Evolutionary conservation across 2,113 vertebrate genomes (phyloP), one percentile per base, ranked within the genome.

Genomic region (Microtus montanus): DNA sequence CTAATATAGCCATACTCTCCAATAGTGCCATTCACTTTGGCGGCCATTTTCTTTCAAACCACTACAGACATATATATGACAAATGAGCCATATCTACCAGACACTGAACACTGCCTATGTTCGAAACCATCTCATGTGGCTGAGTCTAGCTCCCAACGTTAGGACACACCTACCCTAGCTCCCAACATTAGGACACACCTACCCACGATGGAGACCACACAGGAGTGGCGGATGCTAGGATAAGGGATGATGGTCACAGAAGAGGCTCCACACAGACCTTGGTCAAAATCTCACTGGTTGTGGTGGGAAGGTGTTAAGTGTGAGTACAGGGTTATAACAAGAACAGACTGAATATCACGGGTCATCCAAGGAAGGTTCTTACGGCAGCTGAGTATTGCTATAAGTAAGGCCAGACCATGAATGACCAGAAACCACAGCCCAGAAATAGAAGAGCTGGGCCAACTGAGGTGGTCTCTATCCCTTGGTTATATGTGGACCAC

Each of bases 211-310:
- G 8, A 19, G 33, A 20, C 24, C 54, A 38, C 7, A 11, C 22
- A 4, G 24, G 35, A 66, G 22, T 26, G 20, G 6, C 2, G 26
- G 24, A 28, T 13, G 0, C 10, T 10, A 20, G 38, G 30, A 24
- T 5, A 1, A 24, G 5, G 11, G 33, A 1, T 19, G 41, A 24
- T 49, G 22, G 33, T 47, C 22, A 30, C 30, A 41, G 49, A 10
- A 54, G 54, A 63, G 38, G 13, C 19, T 2, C 5, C 0, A 5
- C 4, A 41, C 5, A 11, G 9, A 5, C 20, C 1, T 38, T 5
- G 49, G 41, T 22, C 47, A 4, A 9, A 19, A 66, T 33, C 52
- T 89, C 52, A 13, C 63, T 9, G 47, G 41, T 49, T 71, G 7
- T 2, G 2, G 35, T 6, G 0, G 68, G 17, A 38, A 41, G 33